These are phyloP conservation scores for Drosophila planitibia DNA, from an alignment of 2,888 invertebrate species.

Conservation along the genomic window DNA sequence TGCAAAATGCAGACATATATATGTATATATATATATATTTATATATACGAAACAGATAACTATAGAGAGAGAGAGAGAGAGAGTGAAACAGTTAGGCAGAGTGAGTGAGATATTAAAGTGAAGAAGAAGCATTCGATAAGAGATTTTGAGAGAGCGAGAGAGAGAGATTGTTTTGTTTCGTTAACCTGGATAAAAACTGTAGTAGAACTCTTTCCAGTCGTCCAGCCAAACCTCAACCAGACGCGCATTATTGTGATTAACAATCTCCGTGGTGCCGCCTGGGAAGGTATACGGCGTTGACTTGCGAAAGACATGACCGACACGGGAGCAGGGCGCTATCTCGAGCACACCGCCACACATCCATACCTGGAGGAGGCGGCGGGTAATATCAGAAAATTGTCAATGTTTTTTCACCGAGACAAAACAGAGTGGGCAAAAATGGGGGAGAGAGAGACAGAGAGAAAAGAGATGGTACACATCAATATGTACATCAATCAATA, in stretches of 20 bases:
- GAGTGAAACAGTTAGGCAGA: constrained; percentile 45
- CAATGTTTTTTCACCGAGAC: constrained; percentile 6
- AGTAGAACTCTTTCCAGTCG: constrained; percentile 99
- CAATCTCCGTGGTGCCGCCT: constrained; percentile 97
- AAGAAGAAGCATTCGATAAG: constrained; percentile 68
- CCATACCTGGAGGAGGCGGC: constrained; percentile 91
- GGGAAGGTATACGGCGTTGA: constrained; percentile 99
- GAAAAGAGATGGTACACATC: constrained; percentile 58
- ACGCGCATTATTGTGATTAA: constrained; percentile 99
- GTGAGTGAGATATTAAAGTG: constrained; percentile 45
- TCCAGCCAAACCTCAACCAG: constrained; percentile 99
- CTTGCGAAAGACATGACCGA: constrained; percentile 98
- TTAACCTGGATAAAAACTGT: constrained; percentile 98
- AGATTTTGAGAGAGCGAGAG: constrained; percentile 26
- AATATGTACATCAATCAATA: constrained; percentile 34
- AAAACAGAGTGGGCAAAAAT: constrained; percentile 8
- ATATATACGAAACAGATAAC: constrained; percentile 56
- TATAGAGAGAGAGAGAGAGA: constrained; percentile 41
- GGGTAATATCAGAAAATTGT: constrained; percentile 10
- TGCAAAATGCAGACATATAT: constrained; percentile 67
- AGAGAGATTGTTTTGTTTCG: constrained; percentile 36
- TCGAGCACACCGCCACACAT: constrained; percentile 98
- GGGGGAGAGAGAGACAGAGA: constrained; percentile 53
- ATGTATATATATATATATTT: constrained; percentile 35
- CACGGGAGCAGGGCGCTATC: constrained; percentile 97